phyloP scores from a whole-genome alignment of 2,113 vertebrate genomes.

The Cichladusa arquata region DNA sequence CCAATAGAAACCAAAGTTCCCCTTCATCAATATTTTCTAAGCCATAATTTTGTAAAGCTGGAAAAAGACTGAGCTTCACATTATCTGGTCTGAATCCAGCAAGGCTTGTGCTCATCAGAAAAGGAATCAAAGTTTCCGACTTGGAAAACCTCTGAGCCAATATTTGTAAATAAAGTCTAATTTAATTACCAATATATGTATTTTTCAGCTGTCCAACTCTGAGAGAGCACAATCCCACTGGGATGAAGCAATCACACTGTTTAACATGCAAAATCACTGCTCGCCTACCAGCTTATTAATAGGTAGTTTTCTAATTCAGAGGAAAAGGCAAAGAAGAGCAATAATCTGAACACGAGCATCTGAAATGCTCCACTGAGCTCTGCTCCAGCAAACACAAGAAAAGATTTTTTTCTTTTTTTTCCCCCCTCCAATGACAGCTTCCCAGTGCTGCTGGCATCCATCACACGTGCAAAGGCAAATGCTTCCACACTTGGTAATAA shows the following conservation, averaged over 20 bases:
- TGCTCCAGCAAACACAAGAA: background rate
- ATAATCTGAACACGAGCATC: background rate
- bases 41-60: background rate
- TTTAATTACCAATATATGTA: background rate
- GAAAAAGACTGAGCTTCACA: background rate
- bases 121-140: background rate
- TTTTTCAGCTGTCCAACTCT: background rate
- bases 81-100: background rate
- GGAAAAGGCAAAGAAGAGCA: background rate
- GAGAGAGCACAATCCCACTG: background rate
- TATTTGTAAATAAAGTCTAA: conserved; percentile 19
- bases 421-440: background rate
- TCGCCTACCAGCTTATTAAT: background rate
- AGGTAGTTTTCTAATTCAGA: background rate
- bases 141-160: background rate
- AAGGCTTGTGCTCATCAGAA: background rate
- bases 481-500: conserved; percentile 49
- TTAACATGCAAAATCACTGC: background rate
- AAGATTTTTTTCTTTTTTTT: background rate
- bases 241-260: background rate
- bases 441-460: conserved; percentile 13
- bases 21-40: background rate
- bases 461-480: conserved; percentile 44
- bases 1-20: background rate
- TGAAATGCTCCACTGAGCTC: conserved; percentile 18